These are phyloP conservation scores for Sebastes taczanowskii DNA, from an alignment of 2,797 vertebrate species.

Conservation along the genomic window DNA sequence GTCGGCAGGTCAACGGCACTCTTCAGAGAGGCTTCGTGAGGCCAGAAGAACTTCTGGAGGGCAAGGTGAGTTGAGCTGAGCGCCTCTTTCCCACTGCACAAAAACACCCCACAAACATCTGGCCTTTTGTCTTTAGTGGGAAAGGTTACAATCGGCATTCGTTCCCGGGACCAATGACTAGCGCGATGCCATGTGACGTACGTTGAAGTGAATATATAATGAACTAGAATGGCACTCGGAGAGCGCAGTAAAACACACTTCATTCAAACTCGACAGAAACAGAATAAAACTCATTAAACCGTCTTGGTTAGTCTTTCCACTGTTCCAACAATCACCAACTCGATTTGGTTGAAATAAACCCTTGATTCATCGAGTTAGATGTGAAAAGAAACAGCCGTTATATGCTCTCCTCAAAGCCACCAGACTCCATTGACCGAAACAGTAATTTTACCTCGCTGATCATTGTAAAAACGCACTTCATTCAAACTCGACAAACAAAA, in stretches of 20 bases:
- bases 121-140: background rate
- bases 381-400: no score
- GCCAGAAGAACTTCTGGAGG: slow-evolving; percentile 77
- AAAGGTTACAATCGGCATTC: background rate
- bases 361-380: no score
- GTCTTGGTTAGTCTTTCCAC: no score
- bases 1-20: slow-evolving; percentile 52
- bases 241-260: background rate
- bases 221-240: no score
- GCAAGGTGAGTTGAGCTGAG: slow-evolving; percentile 66
- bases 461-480: no score
- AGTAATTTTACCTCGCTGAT: no score
- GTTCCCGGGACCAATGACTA: background rate
- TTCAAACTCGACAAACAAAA: no score
- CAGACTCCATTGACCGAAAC: no score
- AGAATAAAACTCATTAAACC: background rate
- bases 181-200: background rate
- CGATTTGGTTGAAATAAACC: no score
- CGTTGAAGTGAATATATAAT: background rate
- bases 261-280: background rate
- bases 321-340: no score
- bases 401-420: no score
- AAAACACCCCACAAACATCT: background rate
- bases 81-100: background rate
- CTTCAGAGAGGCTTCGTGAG: slow-evolving; percentile 71